Evolutionary conservation across 2,888 invertebrate genomes (phyloP).

Genomic region (Dicyrtoma fusca): DNA sequence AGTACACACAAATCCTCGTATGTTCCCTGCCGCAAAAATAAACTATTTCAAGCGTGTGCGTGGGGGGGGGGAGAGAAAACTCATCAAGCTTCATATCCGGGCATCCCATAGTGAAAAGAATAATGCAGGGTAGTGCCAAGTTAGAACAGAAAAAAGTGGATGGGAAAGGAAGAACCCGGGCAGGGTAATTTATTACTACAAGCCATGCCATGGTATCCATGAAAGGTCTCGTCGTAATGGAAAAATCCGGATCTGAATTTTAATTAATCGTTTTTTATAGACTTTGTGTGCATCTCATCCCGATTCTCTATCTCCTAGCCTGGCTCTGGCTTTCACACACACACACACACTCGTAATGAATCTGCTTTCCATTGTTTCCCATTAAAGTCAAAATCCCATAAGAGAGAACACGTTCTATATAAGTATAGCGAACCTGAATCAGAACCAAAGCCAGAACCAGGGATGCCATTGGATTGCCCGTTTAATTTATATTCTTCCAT

Average conservation of each 20-base stretch:
- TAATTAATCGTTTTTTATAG: slow-evolving; percentile 35
- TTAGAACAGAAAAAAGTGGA: background rate
- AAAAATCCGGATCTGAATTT: slow-evolving; percentile 17
- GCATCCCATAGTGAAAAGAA: too few relatives aligned
- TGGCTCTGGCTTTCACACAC: background rate
- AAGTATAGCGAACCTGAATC: too few relatives aligned
- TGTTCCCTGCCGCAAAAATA: too few relatives aligned
- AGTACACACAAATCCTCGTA: too few relatives aligned
- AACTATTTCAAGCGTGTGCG: too few relatives aligned
- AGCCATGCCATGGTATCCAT: background rate
- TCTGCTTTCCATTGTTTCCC: background rate
- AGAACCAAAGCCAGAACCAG: too few relatives aligned
- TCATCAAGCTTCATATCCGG: too few relatives aligned
- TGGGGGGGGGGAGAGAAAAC: too few relatives aligned
- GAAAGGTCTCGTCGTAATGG: slow-evolving; percentile 8
- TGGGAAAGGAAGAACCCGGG: background rate
- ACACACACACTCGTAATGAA: background rate
- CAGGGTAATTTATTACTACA: slow-evolving; percentile 11
- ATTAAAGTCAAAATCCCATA: too few relatives aligned
- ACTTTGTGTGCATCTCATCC: slow-evolving; percentile 4
- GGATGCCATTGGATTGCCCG: too few relatives aligned
- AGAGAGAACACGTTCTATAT: background rate
- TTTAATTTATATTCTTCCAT: slow-evolving; percentile 7
- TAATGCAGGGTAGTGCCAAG: too few relatives aligned
- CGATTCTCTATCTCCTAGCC: background rate